Conservation (phyloP, 2,797 vertebrate genomes). For the Acanthis flammea region DNA sequence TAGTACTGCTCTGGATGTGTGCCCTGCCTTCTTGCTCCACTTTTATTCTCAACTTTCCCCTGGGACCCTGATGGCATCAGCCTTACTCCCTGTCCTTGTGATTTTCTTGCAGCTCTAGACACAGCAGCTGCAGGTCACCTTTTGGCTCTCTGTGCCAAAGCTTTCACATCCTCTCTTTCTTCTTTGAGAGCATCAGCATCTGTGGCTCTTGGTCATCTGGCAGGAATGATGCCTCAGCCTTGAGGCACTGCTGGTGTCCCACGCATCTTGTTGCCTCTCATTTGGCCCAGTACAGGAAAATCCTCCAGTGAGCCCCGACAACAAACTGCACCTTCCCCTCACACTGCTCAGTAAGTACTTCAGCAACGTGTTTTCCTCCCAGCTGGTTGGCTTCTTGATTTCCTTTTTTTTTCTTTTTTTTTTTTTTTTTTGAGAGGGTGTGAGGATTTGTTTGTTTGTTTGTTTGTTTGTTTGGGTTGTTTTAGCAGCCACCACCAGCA, state of each 20-base stretch:
- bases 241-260: background rate
- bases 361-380: rapidly evolving
- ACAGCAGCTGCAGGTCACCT: background rate
- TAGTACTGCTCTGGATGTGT: background rate
- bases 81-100: background rate
- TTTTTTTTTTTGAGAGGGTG: no score
- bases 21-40: background rate
- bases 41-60: background rate
- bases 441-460: no score
- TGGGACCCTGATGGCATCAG: background rate
- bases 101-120: background rate
- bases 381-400: background rate
- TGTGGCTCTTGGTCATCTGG: background rate
- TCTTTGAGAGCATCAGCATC: background rate
- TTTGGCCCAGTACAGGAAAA: background rate
- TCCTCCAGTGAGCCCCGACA: background rate
- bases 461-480: rapidly evolving
- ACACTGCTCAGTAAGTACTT: slow-evolving; percentile 64
- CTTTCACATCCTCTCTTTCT: background rate
- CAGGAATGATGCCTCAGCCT: background rate
- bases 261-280: rapidly evolving
- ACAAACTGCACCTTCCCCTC: background rate
- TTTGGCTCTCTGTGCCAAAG: background rate
- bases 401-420: rapidly evolving
- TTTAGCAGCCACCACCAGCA: background rate